Conservation (phyloP, 2,113 vertebrate genomes). For the Neodon shergylaensis region DNA sequence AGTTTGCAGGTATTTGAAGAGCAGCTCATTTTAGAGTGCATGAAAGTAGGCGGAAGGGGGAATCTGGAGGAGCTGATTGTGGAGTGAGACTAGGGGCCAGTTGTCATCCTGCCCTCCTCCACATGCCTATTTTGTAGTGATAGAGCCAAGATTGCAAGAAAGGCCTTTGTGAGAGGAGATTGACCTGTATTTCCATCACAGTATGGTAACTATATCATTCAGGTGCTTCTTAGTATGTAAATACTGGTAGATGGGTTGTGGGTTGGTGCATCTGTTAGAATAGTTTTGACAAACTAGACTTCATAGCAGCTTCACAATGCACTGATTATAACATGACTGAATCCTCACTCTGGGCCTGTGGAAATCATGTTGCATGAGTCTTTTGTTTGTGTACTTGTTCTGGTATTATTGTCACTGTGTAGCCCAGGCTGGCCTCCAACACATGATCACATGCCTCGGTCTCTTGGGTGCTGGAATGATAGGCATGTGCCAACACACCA, state of each 20-base stretch:
- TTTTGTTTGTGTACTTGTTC: not conserved
- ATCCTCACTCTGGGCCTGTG: not conserved
- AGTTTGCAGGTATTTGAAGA: not conserved
- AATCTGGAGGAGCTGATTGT: not conserved
- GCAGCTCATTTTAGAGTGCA: not conserved
- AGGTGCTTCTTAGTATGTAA: conserved; percentile 9
- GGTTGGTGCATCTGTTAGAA: not conserved
- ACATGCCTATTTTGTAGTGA: not conserved
- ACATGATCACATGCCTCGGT: not conserved
- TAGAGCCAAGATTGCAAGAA: not conserved
- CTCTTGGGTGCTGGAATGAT: not conserved
- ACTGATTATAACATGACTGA: not conserved
- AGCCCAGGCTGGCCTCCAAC: not conserved
- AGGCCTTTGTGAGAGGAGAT: not conserved
- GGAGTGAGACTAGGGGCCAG: not conserved
- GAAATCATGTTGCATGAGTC: not conserved
- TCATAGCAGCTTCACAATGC: not conserved
- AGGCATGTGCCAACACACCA: not conserved
- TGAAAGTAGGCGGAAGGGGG: not conserved
- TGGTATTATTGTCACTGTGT: not conserved
- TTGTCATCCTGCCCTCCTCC: not conserved
- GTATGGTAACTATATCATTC: not conserved
- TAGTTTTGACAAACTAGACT: not conserved
- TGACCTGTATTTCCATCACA: not conserved
- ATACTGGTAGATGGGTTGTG: not conserved